Percentiles rank a stretch among this genome's conserved stretches.
These are phyloP conservation scores for Calliphora vicina DNA, from an alignment of 1,140 invertebrate species.

Conservation along the genomic window DNA sequence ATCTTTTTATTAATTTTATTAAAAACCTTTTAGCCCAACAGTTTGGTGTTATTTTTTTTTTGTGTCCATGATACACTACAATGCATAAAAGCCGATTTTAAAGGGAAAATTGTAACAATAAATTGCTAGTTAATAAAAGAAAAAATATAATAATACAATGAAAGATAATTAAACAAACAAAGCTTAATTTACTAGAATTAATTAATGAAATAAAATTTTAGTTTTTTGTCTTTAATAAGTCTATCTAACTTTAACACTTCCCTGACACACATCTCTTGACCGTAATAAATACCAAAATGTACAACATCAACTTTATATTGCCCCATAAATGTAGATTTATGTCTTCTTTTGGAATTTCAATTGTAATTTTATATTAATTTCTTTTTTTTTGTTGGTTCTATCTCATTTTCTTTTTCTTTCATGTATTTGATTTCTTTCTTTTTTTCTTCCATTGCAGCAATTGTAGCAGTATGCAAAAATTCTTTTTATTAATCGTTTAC, in stretches of 20 bases:
- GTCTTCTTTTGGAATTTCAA: not conserved
- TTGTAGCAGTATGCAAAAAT: not conserved
- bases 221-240: too few species aligned
- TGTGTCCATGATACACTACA: not conserved
- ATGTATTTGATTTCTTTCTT: too few species aligned
- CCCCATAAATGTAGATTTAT: too few species aligned
- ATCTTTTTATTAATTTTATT: constrained; percentile 2
- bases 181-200: too few species aligned
- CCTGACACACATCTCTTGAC: too few species aligned
- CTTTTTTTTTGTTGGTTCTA: not conserved
- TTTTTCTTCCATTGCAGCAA: not conserved
- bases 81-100: not conserved
- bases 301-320: too few species aligned
- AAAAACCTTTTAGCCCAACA: not conserved
- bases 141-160: too few species aligned
- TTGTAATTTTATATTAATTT: not conserved
- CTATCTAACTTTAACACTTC: too few species aligned
- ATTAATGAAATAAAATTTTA: too few species aligned
- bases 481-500: not conserved
- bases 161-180: too few species aligned
- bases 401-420: not conserved
- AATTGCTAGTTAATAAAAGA: too few species aligned
- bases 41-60: not conserved
- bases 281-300: too few species aligned
- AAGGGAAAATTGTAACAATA: constrained; percentile 9